phyloP scores from a whole-genome alignment of 2,888 invertebrate species.

The Charanyca ferruginea region DNA sequence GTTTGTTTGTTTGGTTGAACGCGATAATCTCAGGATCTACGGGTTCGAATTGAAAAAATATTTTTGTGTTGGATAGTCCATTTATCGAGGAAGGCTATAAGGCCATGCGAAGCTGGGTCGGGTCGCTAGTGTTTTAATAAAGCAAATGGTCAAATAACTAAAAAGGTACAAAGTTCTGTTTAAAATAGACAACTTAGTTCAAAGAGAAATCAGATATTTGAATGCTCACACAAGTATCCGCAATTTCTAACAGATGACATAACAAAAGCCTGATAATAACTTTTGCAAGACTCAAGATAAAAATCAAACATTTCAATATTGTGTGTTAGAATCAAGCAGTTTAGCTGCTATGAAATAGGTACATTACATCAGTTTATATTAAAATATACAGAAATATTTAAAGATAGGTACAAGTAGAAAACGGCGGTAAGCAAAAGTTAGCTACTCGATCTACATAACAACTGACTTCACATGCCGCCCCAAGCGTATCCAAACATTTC shows the following conservation, averaged over 20 bases:
- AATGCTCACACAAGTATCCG: too few species aligned
- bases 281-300: too few species aligned
- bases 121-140: too few species aligned
- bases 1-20: too few species aligned
- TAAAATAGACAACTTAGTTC: neutral
- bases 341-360: neutral
- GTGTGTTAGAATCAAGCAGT: too few species aligned
- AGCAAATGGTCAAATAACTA: neutral
- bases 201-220: neutral
- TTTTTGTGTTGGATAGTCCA: too few species aligned
- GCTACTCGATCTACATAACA: conserved; percentile 67
- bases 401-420: conserved; percentile 15
- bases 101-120: too few species aligned
- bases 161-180: neutral
- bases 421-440: conserved; percentile 63
- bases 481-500: conserved; percentile 69
- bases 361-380: conserved; percentile 2
- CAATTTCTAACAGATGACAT: neutral
- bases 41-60: too few species aligned
- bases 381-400: conserved; percentile 9
- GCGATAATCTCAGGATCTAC: too few species aligned
- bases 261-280: neutral
- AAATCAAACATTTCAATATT: too few species aligned
- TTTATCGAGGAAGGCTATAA: too few species aligned
- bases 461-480: conserved; percentile 63